Evolutionary conservation across 2,113 vertebrate species (phyloP).

Genomic region (Holacanthus passer): DNA sequence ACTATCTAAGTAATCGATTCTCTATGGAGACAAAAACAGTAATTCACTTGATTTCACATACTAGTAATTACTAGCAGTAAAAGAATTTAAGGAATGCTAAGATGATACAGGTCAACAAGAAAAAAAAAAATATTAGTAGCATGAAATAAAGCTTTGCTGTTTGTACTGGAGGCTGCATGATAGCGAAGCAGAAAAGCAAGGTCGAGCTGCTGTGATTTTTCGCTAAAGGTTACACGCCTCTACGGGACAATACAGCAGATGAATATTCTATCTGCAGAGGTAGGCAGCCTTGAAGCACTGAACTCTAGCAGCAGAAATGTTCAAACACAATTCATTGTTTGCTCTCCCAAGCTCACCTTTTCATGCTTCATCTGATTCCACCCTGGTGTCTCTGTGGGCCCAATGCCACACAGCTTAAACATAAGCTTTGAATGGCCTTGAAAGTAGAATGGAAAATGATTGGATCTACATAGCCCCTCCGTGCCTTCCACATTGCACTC

Average conservation of each 20-base stretch:
- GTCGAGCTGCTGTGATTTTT: conserved; percentile 60
- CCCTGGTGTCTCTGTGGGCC: conserved; percentile 47
- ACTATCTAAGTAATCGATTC: neutral
- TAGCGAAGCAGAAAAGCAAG: conserved; percentile 61
- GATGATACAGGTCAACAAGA: conserved; percentile 13
- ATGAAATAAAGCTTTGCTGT: conserved; percentile 39
- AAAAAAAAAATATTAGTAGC: conserved; percentile 17
- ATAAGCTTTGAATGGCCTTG: conserved; percentile 67
- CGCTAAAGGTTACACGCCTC: conserved; percentile 65
- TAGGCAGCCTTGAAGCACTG: conserved; percentile 70
- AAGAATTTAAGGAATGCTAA: neutral
- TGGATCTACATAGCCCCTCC: conserved; percentile 6
- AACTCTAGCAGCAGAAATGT: conserved; percentile 67
- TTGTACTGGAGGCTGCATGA: conserved; percentile 44
- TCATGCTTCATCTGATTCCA: conserved; percentile 66
- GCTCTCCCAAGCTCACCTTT: conserved; percentile 70
- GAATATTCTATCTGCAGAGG: conserved; percentile 72
- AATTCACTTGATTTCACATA: neutral
- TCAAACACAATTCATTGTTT: conserved; percentile 75
- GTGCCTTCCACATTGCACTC: neutral
- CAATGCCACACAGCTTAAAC: conserved; percentile 40
- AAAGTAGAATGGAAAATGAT: conserved; percentile 45
- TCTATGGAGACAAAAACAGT: neutral
- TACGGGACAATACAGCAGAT: conserved; percentile 62
- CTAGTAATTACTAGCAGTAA: conserved; percentile 2